phyloP scores from a whole-genome alignment of 2,888 invertebrate species.

The Exephanes ischioxanthus region DNA sequence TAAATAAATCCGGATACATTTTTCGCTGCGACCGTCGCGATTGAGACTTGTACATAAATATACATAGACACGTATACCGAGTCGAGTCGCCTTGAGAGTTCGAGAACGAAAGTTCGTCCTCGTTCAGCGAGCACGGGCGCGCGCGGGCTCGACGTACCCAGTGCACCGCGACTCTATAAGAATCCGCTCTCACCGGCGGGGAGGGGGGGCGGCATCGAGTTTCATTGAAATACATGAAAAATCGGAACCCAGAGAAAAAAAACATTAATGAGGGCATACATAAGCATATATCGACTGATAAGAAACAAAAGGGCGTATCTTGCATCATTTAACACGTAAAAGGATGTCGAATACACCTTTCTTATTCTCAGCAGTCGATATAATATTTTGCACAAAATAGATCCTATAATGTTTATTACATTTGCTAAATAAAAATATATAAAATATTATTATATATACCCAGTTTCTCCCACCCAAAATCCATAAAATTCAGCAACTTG shows the following conservation, averaged over 20 bases:
- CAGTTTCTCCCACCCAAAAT: too few species aligned
- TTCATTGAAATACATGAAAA: slow-evolving; percentile 46
- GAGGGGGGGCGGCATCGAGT: slow-evolving; percentile 13
- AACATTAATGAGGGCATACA: background rate
- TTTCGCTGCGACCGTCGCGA: slow-evolving; percentile 27
- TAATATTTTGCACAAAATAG: too few species aligned
- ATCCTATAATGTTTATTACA: too few species aligned
- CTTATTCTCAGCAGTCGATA: background rate
- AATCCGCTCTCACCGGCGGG: slow-evolving; percentile 55
- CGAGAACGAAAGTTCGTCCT: slow-evolving; percentile 68
- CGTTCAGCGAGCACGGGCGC: slow-evolving; percentile 50
- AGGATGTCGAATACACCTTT: background rate
- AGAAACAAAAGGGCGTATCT: background rate
- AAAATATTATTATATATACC: too few species aligned
- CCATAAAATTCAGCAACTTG: too few species aligned
- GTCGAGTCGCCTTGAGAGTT: slow-evolving; percentile 65
- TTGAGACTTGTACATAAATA: slow-evolving; percentile 18
- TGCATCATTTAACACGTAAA: background rate
- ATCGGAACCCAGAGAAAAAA: background rate
- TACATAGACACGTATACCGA: slow-evolving; percentile 40
- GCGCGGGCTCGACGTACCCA: slow-evolving; percentile 24
- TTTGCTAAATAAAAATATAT: too few species aligned
- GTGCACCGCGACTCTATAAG: slow-evolving; percentile 49
- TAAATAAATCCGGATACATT: slow-evolving; percentile 53
- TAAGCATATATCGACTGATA: background rate